phyloP scores from a whole-genome alignment of 2,113 vertebrate genomes.

The Pollachius pollachius region DNA sequence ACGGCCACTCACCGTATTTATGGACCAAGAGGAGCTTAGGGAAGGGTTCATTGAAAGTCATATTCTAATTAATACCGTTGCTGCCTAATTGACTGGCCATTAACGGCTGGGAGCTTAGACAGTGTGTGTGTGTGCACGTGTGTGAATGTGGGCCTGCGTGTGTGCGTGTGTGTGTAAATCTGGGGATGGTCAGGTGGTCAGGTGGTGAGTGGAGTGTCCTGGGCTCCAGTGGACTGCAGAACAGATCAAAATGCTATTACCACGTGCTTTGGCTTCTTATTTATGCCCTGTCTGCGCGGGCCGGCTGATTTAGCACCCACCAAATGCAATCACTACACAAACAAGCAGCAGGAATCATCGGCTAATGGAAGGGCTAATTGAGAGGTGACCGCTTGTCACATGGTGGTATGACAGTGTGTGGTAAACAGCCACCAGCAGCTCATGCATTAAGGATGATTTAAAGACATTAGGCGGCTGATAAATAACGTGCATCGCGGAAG shows the following conservation, averaged over 20 bases:
- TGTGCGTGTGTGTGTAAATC: constrained; percentile 69
- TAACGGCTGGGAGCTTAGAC: constrained; percentile 60
- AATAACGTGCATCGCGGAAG: constrained; percentile 69
- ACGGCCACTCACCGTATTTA: constrained; percentile 43
- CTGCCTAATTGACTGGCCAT: constrained; percentile 74
- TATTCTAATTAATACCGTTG: constrained; percentile 79
- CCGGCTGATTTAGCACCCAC: constrained; percentile 88
- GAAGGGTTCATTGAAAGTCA: constrained; percentile 83
- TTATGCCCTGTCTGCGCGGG: constrained; percentile 82
- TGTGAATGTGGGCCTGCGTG: too few relatives aligned
- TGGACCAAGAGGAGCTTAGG: constrained; percentile 69
- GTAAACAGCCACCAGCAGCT: constrained; percentile 85
- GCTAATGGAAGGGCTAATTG: constrained; percentile 95
- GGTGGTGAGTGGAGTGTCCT: constrained; percentile 66
- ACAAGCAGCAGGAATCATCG: constrained; percentile 87
- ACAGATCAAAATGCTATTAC: constrained; percentile 92
- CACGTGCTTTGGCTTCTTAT: constrained; percentile 89
- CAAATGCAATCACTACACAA: constrained; percentile 87
- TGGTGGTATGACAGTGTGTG: constrained; percentile 68
- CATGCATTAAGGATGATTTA: constrained; percentile 93
- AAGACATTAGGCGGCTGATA: constrained; percentile 91
- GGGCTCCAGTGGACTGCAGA: constrained; percentile 82
- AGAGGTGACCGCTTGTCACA: constrained; percentile 85
- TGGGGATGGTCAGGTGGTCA: constrained; percentile 68
- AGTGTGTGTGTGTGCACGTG: not conserved